These are phyloP conservation scores for Caenorhabditis sp. DNA, from an alignment of 2,888 invertebrate genomes.

Conservation along the genomic window DNA sequence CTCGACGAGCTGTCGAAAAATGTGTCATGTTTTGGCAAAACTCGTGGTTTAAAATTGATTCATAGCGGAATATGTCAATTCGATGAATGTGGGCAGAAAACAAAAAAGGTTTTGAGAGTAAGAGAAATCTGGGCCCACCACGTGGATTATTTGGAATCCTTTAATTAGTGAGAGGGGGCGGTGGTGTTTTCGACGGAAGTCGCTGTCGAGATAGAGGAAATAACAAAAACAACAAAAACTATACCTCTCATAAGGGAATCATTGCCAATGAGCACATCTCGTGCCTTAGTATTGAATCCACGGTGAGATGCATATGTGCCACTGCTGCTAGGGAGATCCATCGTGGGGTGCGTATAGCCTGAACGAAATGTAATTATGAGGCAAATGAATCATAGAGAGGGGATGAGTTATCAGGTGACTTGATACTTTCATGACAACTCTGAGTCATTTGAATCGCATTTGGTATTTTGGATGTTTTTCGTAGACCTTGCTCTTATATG, in stretches of 20 bases:
- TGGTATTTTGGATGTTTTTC: too few relatives aligned
- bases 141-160: conserved; percentile 9
- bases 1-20: conserved; percentile 15
- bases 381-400: too few relatives aligned
- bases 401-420: conserved; percentile 5
- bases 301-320: too few relatives aligned
- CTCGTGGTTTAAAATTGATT: background rate
- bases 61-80: conserved; percentile 18
- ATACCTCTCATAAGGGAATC: too few relatives aligned
- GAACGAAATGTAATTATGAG: too few relatives aligned
- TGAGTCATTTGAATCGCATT: too few relatives aligned
- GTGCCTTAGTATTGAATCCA: conserved; percentile 65
- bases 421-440: conserved; percentile 13
- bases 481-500: too few relatives aligned
- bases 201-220: conserved; percentile 7
- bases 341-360: too few relatives aligned
- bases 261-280: conserved; percentile 65
- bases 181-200: conserved; percentile 18
- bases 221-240: conserved; percentile 1
- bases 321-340: too few relatives aligned
- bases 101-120: background rate
- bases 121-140: background rate
- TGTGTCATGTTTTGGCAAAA: background rate
- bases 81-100: conserved; percentile 15
- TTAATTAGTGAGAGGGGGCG: conserved; percentile 29